Conservation (phyloP, 2,113 vertebrate species). For the Leptobrachium leishanense region DNA sequence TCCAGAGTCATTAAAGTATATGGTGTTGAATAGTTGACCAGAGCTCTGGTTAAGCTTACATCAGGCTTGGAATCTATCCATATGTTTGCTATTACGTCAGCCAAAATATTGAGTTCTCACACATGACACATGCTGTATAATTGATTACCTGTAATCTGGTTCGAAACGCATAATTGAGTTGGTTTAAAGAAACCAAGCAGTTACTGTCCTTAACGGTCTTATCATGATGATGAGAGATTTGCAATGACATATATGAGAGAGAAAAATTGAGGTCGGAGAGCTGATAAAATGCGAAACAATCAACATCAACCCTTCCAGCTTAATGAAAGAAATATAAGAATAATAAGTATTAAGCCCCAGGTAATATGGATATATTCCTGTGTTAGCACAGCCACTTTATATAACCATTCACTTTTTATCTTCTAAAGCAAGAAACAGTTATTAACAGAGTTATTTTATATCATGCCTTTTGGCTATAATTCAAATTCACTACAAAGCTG, state of each 20-base stretch:
- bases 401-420: slow-evolving; percentile 44
- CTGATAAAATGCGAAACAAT: slow-evolving; percentile 27
- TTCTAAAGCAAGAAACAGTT: slow-evolving; percentile 22
- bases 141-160: too few relatives aligned
- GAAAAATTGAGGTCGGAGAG: neutral
- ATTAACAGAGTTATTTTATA: slow-evolving; percentile 40
- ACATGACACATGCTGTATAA: too few relatives aligned
- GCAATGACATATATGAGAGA: neutral
- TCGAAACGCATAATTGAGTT: too few relatives aligned
- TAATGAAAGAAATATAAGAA: slow-evolving; percentile 18
- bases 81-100: too few relatives aligned
- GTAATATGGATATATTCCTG: slow-evolving; percentile 5
- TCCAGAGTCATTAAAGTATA: too few relatives aligned
- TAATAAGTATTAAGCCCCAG: slow-evolving; percentile 30
- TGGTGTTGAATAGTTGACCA: too few relatives aligned
- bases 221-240: too few relatives aligned
- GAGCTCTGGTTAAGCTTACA: too few relatives aligned
- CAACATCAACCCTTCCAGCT: slow-evolving; percentile 5
- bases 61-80: too few relatives aligned
- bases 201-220: too few relatives aligned
- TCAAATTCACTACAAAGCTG: slow-evolving; percentile 13
- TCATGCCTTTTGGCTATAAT: slow-evolving; percentile 35
- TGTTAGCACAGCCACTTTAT: slow-evolving; percentile 38
- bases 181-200: too few relatives aligned
- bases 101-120: too few relatives aligned